A percentile compares a stretch with the other conserved stretches of the same genome.
phyloP scores from a whole-genome alignment of 1,140 invertebrate species.

The Mizuhopecten yessoensis region DNA sequence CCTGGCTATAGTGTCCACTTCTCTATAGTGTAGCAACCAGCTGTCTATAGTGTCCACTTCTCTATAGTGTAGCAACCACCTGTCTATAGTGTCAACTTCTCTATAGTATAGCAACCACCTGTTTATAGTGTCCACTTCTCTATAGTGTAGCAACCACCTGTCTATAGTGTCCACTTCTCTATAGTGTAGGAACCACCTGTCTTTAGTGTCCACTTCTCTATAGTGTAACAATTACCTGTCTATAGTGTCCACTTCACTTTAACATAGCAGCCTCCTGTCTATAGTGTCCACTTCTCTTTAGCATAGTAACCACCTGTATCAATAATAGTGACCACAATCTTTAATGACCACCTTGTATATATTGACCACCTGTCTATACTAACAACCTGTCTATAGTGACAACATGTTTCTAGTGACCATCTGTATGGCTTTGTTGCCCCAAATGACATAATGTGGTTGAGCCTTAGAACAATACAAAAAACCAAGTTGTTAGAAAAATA shows the following conservation, averaged over 20 bases:
- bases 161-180: not conserved
- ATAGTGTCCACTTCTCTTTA: not conserved
- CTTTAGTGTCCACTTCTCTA: too few relatives aligned
- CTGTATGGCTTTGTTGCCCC: not conserved
- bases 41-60: not conserved
- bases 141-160: not conserved
- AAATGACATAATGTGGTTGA: too few relatives aligned
- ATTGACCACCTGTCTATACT: not conserved
- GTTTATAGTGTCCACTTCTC: too few relatives aligned
- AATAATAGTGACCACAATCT: not conserved
- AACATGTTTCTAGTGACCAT: not conserved
- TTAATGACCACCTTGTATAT: too few relatives aligned
- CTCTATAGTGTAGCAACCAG: not conserved
- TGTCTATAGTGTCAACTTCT: too few relatives aligned
- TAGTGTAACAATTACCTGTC: not conserved
- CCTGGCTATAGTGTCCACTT: not conserved
- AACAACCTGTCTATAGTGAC: not conserved
- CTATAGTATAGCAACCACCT: too few relatives aligned
- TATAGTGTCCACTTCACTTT: not conserved
- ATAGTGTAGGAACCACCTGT: not conserved
- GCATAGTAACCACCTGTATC: not conserved
- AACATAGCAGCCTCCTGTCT: not conserved
- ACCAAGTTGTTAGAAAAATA: too few relatives aligned
- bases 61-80: too few relatives aligned
- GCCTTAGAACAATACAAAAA: too few relatives aligned